These are phyloP conservation scores for Coenonympha glycerion DNA, from an alignment of 2,888 invertebrate species.

Conservation along the genomic window DNA sequence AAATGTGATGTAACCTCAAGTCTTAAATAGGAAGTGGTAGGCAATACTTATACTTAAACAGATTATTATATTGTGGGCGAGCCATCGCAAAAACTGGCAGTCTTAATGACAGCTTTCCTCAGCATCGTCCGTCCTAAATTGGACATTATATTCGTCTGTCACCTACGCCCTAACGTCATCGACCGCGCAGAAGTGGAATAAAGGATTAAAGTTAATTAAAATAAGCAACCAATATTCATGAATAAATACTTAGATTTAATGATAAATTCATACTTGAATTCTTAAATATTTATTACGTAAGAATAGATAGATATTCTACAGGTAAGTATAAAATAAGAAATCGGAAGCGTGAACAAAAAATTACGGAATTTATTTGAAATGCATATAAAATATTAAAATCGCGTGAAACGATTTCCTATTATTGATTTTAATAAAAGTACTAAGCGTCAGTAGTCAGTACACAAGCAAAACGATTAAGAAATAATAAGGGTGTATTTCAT, in stretches of 20 bases:
- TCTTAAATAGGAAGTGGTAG: background rate
- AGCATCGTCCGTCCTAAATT: constrained; percentile 48
- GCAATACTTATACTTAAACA: background rate
- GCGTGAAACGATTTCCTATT: too few relatives aligned
- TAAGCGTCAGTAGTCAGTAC: too few relatives aligned
- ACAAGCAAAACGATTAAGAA: constrained; percentile 3
- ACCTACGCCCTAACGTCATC: constrained; percentile 44
- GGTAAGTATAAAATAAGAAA: too few relatives aligned
- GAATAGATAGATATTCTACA: too few relatives aligned
- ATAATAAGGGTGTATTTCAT: constrained; percentile 9
- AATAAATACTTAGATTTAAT: background rate
- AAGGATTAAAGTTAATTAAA: too few relatives aligned
- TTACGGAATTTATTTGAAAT: too few relatives aligned
- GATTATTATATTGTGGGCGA: constrained; percentile 50
- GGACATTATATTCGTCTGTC: constrained; percentile 56
- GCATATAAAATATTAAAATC: too few relatives aligned
- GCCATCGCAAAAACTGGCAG: constrained; percentile 63
- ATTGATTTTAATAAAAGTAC: too few relatives aligned
- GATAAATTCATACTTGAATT: too few relatives aligned
- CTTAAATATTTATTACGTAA: too few relatives aligned
- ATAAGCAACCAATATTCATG: background rate
- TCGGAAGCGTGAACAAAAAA: too few relatives aligned
- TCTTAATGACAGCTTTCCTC: constrained; percentile 57
- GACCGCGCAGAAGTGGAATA: constrained; percentile 26
- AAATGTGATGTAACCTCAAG: background rate